A percentile compares a stretch with the other conserved stretches of the same genome.
Conservation (phyloP, 2,888 invertebrate species). For the Gisinianus flammeolus region DNA sequence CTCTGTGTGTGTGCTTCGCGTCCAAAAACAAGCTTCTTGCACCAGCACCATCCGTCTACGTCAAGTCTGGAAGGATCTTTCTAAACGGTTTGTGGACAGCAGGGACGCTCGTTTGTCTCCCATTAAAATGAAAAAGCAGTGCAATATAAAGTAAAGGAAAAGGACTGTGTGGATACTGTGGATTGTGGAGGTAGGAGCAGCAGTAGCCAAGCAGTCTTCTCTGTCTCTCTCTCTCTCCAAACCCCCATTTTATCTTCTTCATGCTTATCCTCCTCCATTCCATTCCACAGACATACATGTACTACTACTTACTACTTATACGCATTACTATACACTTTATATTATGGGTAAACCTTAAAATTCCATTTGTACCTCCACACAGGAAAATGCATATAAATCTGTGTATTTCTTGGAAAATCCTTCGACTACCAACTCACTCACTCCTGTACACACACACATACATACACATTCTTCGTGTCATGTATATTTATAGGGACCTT, state of each 20-base stretch:
- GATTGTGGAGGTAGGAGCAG: conserved; percentile 14
- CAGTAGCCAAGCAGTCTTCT: conserved; percentile 57
- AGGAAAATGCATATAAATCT: too few species aligned
- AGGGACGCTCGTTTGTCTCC: conserved; percentile 41
- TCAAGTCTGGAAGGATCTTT: conserved; percentile 29
- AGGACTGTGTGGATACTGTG: not conserved
- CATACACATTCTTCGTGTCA: not conserved
- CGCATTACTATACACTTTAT: too few species aligned
- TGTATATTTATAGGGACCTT: not conserved
- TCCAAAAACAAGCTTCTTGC: conserved; percentile 35
- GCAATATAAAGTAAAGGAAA: conserved; percentile 26
- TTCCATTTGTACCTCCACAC: too few species aligned
- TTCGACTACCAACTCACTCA: not conserved
- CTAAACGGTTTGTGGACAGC: conserved; percentile 38
- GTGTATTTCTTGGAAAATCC: not conserved
- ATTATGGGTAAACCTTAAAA: too few species aligned
- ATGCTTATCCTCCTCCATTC: not conserved
- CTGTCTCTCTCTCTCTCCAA: not conserved
- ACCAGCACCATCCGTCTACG: conserved; percentile 31
- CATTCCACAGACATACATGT: not conserved
- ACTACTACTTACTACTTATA: not conserved
- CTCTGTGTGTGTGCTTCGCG: too few species aligned
- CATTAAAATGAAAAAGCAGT: conserved; percentile 40
- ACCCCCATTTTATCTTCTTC: not conserved
- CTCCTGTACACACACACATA: not conserved